Conservation (phyloP, 1,140 invertebrate species). For the Zeugodacus cucurbitae region DNA sequence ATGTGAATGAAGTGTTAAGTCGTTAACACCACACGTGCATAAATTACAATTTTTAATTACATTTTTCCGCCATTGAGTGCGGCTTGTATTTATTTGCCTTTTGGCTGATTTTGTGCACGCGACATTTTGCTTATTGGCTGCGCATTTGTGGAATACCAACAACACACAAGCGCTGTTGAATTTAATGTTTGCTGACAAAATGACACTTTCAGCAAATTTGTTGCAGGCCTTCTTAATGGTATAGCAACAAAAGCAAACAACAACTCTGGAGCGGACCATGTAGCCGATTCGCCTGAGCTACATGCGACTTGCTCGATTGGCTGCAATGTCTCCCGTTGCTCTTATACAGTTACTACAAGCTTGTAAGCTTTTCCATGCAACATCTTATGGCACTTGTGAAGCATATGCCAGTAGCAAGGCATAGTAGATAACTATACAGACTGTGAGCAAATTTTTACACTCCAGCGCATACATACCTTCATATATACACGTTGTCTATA, state of each 20-base stretch:
- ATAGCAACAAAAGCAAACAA: background rate
- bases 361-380: background rate
- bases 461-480: background rate
- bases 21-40: conserved; percentile 34
- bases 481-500: background rate
- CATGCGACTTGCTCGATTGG: background rate
- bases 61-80: conserved; percentile 14
- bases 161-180: background rate
- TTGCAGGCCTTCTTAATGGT: background rate
- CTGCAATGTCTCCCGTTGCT: background rate
- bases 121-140: background rate
- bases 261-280: background rate
- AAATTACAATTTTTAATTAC: conserved; percentile 35
- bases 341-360: background rate
- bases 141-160: background rate
- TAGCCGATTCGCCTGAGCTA: background rate
- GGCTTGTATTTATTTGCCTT: conserved; percentile 23
- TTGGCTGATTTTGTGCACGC: conserved; percentile 37
- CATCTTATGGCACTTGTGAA: background rate
- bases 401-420: background rate
- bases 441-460: background rate
- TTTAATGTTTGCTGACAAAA: conserved; percentile 36
- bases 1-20: conserved; percentile 27
- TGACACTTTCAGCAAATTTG: conserved; percentile 15
- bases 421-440: too few relatives aligned